Conservation (phyloP, 2,113 vertebrate genomes). For the Pachyramphus minor region DNA sequence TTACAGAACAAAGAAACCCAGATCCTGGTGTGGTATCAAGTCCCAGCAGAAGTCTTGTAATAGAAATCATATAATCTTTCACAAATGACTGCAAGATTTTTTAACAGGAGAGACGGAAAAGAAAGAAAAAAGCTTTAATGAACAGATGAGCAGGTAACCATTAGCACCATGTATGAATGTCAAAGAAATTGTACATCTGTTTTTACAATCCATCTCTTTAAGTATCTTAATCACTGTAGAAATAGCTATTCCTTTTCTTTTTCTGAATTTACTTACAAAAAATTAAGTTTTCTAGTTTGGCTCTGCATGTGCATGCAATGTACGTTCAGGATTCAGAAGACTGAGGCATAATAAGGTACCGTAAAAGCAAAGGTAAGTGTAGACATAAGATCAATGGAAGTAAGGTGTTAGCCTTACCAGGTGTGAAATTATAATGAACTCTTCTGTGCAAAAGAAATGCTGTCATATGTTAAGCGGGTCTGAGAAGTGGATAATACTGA, state of each 20-base stretch:
- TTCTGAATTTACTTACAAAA: not conserved
- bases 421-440: not conserved
- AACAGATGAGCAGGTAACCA: not conserved
- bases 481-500: not conserved
- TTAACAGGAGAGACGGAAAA: conserved; percentile 18
- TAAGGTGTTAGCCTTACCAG: not conserved
- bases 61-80: conserved; percentile 86
- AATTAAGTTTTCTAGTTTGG: not conserved
- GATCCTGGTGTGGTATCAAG: conserved; percentile 84
- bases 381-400: not conserved
- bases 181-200: not conserved
- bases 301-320: not conserved
- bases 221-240: not conserved
- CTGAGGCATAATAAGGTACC: not conserved
- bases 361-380: not conserved
- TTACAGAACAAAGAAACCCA: conserved; percentile 85
- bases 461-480: not conserved
- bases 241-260: not conserved
- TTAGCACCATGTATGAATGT: not conserved
- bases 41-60: conserved; percentile 82
- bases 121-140: conserved; percentile 1
- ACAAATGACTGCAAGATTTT: conserved; percentile 79
- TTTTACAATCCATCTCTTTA: not conserved
- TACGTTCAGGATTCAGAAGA: not conserved
- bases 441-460: not conserved